These are phyloP conservation scores for Poicephalus gulielmi DNA, from an alignment of 2,113 vertebrate species.

Conservation along the genomic window DNA sequence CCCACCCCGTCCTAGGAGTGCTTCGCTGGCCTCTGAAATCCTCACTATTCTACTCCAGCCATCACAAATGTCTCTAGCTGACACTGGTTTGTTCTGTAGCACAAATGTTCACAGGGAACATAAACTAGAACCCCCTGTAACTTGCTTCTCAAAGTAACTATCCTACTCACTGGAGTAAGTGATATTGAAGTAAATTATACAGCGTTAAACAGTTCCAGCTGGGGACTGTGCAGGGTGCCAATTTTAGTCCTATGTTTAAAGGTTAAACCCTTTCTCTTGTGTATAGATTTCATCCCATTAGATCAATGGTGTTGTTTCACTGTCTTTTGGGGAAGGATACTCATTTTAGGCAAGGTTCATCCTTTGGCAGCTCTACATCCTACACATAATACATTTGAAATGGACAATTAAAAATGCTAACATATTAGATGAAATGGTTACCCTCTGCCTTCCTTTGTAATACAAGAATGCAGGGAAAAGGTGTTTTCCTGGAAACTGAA, in stretches of 20 bases:
- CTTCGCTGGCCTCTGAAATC: not conserved
- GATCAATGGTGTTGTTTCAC: not conserved
- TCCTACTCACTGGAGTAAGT: not conserved
- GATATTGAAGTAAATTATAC: not conserved
- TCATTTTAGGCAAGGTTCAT: not conserved
- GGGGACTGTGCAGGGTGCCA: not conserved
- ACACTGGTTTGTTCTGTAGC: not conserved
- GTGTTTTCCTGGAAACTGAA: not conserved
- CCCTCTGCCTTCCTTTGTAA: not conserved
- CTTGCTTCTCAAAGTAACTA: not conserved
- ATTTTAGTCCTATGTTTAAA: not conserved
- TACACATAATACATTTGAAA: not conserved
- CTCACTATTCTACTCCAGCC: not conserved
- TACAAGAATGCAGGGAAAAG: not conserved
- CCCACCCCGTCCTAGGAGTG: accelerated
- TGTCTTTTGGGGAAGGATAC: not conserved
- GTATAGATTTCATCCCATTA: not conserved
- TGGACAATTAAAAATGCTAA: not conserved
- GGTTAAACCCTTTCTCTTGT: not conserved
- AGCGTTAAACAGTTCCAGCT: not conserved
- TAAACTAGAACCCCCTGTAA: not conserved
- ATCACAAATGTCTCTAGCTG: not conserved
- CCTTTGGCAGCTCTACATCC: not conserved
- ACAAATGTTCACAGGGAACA: not conserved
- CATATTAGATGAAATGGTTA: not conserved